phyloP scores from a whole-genome alignment of 2,888 invertebrate species.

The Drosophila mimica region DNA sequence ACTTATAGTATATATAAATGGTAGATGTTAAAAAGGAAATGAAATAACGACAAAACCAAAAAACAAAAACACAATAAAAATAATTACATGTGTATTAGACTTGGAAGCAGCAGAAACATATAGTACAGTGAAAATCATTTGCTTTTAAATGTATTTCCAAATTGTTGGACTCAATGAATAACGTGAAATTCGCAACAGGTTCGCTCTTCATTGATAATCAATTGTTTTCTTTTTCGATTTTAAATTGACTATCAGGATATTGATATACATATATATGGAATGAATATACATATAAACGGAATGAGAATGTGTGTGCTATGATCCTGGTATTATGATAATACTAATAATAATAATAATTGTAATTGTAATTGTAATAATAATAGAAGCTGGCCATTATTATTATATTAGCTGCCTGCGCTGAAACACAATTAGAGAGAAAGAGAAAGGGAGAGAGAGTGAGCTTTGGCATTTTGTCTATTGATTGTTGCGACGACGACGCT shows the following conservation, averaged over 20 bases:
- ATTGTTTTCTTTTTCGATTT: constrained; percentile 2
- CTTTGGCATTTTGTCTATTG: constrained; percentile 12
- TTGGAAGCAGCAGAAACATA: background rate
- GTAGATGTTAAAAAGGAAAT: constrained; percentile 3
- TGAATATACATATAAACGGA: background rate
- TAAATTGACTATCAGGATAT: constrained; percentile 15
- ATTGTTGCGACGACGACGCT: constrained; percentile 1
- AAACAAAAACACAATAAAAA: background rate
- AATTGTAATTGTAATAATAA: background rate
- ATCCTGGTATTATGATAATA: background rate
- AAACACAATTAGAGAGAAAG: background rate
- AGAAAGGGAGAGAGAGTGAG: background rate
- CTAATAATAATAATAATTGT: background rate
- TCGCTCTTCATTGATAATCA: constrained; percentile 15
- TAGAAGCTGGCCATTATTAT: constrained; percentile 1
- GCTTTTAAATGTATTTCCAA: constrained; percentile 18
- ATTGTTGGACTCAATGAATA: background rate
- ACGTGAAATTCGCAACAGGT: background rate
- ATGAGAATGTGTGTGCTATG: background rate
- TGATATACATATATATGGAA: background rate
- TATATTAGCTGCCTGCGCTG: background rate
- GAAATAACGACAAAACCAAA: background rate
- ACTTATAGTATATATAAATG: background rate
- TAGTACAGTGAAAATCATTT: background rate
- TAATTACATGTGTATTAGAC: constrained; percentile 1